Percentiles rank a stretch among this genome's conserved stretches.
These are phyloP conservation scores for Drosophila persimilis DNA, from an alignment of 1,140 invertebrate genomes.

Conservation along the genomic window DNA sequence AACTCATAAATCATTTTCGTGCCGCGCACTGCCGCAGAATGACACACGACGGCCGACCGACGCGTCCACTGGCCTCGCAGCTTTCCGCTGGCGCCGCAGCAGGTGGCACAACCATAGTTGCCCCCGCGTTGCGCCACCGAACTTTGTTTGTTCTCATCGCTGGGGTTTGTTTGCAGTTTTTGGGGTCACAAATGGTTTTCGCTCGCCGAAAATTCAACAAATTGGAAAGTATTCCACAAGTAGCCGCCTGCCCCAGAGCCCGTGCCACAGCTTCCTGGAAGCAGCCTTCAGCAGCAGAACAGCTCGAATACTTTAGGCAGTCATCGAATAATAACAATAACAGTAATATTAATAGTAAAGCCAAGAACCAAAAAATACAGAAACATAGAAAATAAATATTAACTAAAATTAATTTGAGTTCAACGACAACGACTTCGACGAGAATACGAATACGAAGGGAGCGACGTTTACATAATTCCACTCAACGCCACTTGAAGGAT, in stretches of 20 bases:
- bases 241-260: constrained; percentile 41
- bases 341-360: background rate
- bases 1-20: constrained; percentile 76
- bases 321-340: constrained; percentile 74
- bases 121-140: constrained; percentile 16
- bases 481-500: constrained; percentile 77
- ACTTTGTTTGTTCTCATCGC: constrained; percentile 67
- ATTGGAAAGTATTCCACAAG: constrained; percentile 76
- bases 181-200: constrained; percentile 74
- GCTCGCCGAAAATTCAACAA: constrained; percentile 68
- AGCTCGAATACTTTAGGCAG: constrained; percentile 32
- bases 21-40: constrained; percentile 74
- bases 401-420: constrained; percentile 75
- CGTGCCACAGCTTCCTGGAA: constrained; percentile 39
- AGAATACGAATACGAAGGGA: too few species aligned
- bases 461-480: constrained; percentile 69
- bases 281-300: background rate
- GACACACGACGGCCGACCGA: constrained; percentile 60
- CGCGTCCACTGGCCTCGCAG: background rate
- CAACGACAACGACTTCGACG: background rate
- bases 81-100: constrained; percentile 11
- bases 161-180: constrained; percentile 55
- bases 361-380: background rate
- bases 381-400: constrained; percentile 18
- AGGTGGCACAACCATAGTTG: constrained; percentile 38